Conservation (phyloP, 2,888 invertebrate species). For the Drosophila multiciliata region DNA sequence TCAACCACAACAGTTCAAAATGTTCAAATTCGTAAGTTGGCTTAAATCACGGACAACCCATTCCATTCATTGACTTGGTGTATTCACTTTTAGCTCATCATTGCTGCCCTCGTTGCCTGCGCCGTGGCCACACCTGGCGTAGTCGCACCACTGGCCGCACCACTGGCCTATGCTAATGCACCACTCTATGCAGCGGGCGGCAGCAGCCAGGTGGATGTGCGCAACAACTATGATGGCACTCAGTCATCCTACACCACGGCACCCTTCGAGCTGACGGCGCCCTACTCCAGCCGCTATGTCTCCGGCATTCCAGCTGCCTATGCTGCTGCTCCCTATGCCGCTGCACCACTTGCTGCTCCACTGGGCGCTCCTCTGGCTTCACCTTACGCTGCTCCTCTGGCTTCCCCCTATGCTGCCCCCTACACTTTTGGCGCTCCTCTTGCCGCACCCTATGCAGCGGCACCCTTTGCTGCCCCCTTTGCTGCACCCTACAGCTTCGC, state of each 20-base stretch:
- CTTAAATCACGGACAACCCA: neutral
- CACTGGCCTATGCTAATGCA: conserved; percentile 85
- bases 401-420: conserved; percentile 46
- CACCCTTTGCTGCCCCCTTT: conserved; percentile 42
- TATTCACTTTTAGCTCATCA: conserved; percentile 57
- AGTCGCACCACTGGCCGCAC: conserved; percentile 63
- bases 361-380: conserved; percentile 53
- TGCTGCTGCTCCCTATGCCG: conserved; percentile 48
- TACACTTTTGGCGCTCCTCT: conserved; percentile 31
- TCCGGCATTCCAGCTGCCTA: conserved; percentile 74
- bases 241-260: conserved; percentile 82
- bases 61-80: neutral
- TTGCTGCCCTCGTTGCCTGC: conserved; percentile 72
- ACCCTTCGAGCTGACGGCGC: conserved; percentile 78
- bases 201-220: conserved; percentile 82
- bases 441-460: conserved; percentile 38
- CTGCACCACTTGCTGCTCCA: conserved; percentile 58
- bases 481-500: conserved; percentile 59
- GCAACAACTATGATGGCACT: conserved; percentile 81
- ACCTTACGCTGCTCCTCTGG: conserved; percentile 55
- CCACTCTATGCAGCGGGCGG: conserved; percentile 82
- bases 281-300: conserved; percentile 80
- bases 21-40: conserved; percentile 81
- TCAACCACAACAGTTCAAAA: conserved; percentile 62
- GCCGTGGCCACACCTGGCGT: conserved; percentile 71